Conservation (phyloP, 2,888 invertebrate species). For the Prenolepis imparis region DNA sequence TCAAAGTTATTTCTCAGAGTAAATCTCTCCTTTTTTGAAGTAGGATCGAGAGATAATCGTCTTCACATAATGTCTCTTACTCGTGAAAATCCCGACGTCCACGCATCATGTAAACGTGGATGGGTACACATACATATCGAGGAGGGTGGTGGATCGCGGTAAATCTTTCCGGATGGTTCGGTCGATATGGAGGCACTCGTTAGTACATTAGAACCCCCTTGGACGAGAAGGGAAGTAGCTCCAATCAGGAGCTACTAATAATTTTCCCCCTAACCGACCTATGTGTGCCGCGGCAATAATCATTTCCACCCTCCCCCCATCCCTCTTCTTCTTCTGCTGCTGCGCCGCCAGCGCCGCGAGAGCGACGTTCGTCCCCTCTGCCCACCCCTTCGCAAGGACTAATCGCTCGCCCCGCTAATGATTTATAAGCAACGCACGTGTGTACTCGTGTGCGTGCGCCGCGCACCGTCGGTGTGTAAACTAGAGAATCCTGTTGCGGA, state of each 20-base stretch:
- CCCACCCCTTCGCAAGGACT: constrained; percentile 80
- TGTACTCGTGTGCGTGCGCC: constrained; percentile 56
- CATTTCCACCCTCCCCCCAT: constrained; percentile 73
- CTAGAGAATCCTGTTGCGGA: constrained; percentile 81
- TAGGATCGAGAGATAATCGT: neutral
- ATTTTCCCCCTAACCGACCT: constrained; percentile 78
- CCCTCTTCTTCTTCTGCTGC: neutral
- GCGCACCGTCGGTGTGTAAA: constrained; percentile 69
- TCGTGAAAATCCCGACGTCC: constrained; percentile 5
- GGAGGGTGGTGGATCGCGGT: constrained; percentile 59
- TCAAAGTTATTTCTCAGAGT: neutral
- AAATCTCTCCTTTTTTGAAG: neutral
- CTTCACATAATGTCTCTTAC: neutral
- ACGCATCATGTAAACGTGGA: neutral
- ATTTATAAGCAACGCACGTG: constrained; percentile 83
- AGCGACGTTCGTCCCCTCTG: constrained; percentile 67
- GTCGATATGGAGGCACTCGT: constrained; percentile 70
- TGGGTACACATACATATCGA: constrained; percentile 49
- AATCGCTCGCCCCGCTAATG: constrained; percentile 84
- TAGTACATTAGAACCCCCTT: constrained; percentile 80
- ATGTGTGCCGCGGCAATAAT: constrained; percentile 81
- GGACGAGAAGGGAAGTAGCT: constrained; percentile 76
- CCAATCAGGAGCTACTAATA: constrained; percentile 84
- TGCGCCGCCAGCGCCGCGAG: constrained; percentile 55
- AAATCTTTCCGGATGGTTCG: constrained; percentile 73